Base-by-base conservation (phyloP, 1,140 invertebrate genomes). In the Metaphire vulgaris region DNA sequence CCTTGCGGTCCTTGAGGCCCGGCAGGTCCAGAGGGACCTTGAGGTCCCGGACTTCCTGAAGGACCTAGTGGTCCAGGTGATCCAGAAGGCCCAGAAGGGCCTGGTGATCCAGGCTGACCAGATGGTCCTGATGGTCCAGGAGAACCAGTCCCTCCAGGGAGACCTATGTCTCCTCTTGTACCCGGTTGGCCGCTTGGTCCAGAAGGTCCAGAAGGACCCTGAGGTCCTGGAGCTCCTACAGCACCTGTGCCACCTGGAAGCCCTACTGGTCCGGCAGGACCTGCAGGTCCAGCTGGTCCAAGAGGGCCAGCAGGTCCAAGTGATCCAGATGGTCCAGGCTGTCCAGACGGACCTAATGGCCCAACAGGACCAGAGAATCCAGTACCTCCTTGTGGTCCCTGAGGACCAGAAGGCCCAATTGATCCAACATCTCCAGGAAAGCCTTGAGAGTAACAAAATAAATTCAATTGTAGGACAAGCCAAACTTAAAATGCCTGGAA, bases 61-160 rank as follows among this genome's bases (percentile, higher is more conserved):
- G 69, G 71, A 64, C 77, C 77, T 28, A 67, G 31, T 34, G 67
- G 65, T 65, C 76, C 76, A 12, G 15, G 71, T n/a, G 34, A n/a
- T 74, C 72, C 72, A 41, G 32, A 33, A 65, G n/a, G 15, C 1
- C 72, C 72, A 41, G 72, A 32, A 30, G 41, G 70, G 14, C 74
- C 90, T 87, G 83, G 92, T 91, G 0, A 92, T 91, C 91, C 90
- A 64, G 91, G 81, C 0, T 66, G n/a, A 69, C 71, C 80, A 74
- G 56, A 34, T 69, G 33, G 30, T n/a, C 76, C 76, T 2, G 33
- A 32, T 28, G 30, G 65, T 30, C 76, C 76, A 69, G 73, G 14
- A 31, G 72, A 33, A 75, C 76, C 76, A 75, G 68, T n/a, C 16
- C 66, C 67, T 6, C 70, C 41, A 56, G 41, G 41, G 6, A 56